Base-by-base conservation (phyloP, 1,140 invertebrate species). In the Dreissena polymorpha region DNA sequence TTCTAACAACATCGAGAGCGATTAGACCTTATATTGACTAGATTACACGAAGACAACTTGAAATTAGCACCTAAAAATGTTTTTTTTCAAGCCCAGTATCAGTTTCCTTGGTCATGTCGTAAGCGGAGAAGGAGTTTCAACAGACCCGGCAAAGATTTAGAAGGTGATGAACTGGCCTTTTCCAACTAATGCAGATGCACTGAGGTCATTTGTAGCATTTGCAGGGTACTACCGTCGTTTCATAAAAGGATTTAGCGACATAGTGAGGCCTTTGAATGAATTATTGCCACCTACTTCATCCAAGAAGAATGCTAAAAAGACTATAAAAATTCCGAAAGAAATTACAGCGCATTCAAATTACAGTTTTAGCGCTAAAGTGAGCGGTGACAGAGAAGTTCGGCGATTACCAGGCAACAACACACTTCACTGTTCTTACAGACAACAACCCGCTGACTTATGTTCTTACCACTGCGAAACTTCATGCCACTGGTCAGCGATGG, bases 331-430 rank as follows among this genome's bases (percentile, higher is more conserved):
- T 68, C 79, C 75, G 84, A 87, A 64, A 21, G 50, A 10, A 84
- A 84, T 18, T 78, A 83, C 63, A 67, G 39, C 16, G 81, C 81
- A 0, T 51, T 75, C 72, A 83, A 67, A 49, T 57, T 75, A 10
- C 71, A 75, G 68, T 75, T 81, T 64, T 83, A 23, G 78, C 68
- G 6, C 53, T 83, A 13, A 75, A 83, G 57, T 83, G 72, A 49
- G 53, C 69, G 0, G 6, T 85, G 14, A 60, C n/a, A n/a, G 67
- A 71, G 16, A 71, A 71, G 21, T 71, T 23, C 14, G 51, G 55
- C 27, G 86, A 88, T 83, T 72, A 93, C 92, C 87, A 14, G 64
- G 21, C 64, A 12, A 67, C 23, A 23, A 13, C 18, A 27, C 64
- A 67, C 64, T 67, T 67, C 25, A 10, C 23, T 12, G 64, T 67